Conservation (phyloP, 2,888 invertebrate species). For the Cephus nigrinus region DNA sequence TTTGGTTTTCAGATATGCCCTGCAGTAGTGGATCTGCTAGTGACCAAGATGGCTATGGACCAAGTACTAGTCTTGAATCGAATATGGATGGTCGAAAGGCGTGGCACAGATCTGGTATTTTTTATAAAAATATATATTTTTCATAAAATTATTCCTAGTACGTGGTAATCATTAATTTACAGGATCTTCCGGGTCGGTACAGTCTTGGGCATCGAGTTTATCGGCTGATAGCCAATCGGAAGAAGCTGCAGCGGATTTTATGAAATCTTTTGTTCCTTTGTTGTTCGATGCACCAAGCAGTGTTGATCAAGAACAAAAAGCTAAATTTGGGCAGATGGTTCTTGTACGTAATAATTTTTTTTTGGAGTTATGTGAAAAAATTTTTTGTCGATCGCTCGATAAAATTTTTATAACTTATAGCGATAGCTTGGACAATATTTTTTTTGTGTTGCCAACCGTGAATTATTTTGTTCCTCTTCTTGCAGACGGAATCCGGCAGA, state of each 20-base stretch:
- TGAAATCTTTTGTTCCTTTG: conserved; percentile 75
- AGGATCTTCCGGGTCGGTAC: conserved; percentile 74
- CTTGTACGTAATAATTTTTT: conserved; percentile 60
- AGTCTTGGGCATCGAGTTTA: conserved; percentile 74
- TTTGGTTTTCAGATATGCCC: conserved; percentile 59
- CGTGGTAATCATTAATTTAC: conserved; percentile 44
- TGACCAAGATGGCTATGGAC: conserved; percentile 70
- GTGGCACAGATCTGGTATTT: conserved; percentile 64
- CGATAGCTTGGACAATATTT: no score
- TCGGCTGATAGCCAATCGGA: conserved; percentile 74
- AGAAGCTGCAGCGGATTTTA: conserved; percentile 72
- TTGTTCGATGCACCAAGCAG: conserved; percentile 71
- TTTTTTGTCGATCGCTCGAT: no score
- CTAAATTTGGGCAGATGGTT: conserved; percentile 75
- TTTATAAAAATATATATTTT: background rate
- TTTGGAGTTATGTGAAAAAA: background rate
- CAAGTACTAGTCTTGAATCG: conserved; percentile 72
- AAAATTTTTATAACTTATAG: no score
- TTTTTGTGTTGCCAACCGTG: no score
- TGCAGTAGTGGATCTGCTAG: conserved; percentile 71
- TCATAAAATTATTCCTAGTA: conserved; percentile 59
- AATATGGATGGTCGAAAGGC: conserved; percentile 59
- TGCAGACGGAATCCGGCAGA: conserved; percentile 72
- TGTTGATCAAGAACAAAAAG: conserved; percentile 74
- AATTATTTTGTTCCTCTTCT: conserved; percentile 16